Conservation (phyloP, 2,797 vertebrate species). For the Cottoperca gobio region DNA sequence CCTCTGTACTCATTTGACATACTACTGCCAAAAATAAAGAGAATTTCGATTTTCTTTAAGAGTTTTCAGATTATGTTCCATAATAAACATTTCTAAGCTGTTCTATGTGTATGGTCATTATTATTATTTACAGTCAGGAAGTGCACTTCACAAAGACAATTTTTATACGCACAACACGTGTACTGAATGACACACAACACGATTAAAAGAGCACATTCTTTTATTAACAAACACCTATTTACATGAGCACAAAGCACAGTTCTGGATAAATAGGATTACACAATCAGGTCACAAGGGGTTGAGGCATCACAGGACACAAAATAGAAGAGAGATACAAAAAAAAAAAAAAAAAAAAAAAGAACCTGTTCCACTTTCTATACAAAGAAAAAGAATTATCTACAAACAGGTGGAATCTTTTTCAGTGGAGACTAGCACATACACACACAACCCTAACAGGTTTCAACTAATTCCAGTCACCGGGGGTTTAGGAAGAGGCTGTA, state of each 20-base stretch:
- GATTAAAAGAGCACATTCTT: slow-evolving; percentile 79
- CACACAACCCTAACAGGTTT: slow-evolving; percentile 51
- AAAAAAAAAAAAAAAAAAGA: slow-evolving; percentile 32
- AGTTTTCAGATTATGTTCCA: slow-evolving; percentile 37
- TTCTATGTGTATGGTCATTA: background rate
- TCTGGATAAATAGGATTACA: slow-evolving; percentile 75
- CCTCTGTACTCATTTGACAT: slow-evolving; percentile 12
- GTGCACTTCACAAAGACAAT: background rate
- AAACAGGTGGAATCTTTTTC: slow-evolving; percentile 61
- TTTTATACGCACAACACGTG: background rate
- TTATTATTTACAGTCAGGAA: background rate
- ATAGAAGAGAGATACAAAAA: slow-evolving; percentile 47
- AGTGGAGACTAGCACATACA: slow-evolving; percentile 61
- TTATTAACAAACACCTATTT: slow-evolving; percentile 87
- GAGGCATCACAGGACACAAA: slow-evolving; percentile 60
- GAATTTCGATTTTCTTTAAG: slow-evolving; percentile 42
- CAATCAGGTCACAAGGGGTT: slow-evolving; percentile 58
- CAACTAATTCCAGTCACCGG: slow-evolving; percentile 54
- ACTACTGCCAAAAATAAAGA: slow-evolving; percentile 32
- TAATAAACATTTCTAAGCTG: slow-evolving; percentile 50
- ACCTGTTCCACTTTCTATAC: slow-evolving; percentile 57
- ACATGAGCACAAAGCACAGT: slow-evolving; percentile 80
- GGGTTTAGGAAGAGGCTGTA: slow-evolving; percentile 51
- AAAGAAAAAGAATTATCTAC: slow-evolving; percentile 64
- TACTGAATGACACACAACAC: slow-evolving; percentile 15